These are phyloP conservation scores for Salarias fasciatus DNA, from an alignment of 2,797 vertebrate genomes.

Conservation along the genomic window DNA sequence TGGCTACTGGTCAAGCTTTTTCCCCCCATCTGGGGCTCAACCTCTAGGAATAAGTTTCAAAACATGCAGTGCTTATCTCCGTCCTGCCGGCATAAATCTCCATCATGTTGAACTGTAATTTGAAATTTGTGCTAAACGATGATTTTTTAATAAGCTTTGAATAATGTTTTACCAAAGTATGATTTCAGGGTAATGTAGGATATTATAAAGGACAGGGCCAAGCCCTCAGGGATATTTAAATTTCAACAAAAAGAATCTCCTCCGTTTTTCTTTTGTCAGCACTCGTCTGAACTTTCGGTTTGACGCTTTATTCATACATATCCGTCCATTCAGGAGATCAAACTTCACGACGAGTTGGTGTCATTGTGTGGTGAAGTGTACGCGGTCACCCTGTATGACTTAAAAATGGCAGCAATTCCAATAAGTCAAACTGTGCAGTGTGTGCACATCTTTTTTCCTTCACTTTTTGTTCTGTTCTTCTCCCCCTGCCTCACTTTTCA, in stretches of 20 bases:
- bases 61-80: slow-evolving; percentile 17
- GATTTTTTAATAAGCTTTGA: neutral
- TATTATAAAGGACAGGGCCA: too few relatives aligned
- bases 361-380: slow-evolving; percentile 24
- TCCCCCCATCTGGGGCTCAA: slow-evolving; percentile 12
- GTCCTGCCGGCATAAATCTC: slow-evolving; percentile 20
- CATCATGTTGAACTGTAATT: slow-evolving; percentile 12
- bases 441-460: slow-evolving; percentile 21
- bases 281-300: slow-evolving; percentile 1
- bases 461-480: slow-evolving; percentile 9
- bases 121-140: slow-evolving; percentile 2
- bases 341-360: slow-evolving; percentile 24
- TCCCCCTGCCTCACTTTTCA: slow-evolving; percentile 4
- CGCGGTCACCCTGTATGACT: slow-evolving; percentile 18
- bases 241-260: neutral
- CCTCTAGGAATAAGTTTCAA: slow-evolving; percentile 9
- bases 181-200: neutral
- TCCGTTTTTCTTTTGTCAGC: neutral
- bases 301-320: slow-evolving; percentile 3
- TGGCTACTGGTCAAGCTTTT: neutral
- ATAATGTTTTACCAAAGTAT: too few relatives aligned
- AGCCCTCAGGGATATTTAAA: neutral
- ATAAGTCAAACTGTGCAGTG: slow-evolving; percentile 12
- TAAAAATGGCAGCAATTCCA: slow-evolving; percentile 17
- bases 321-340: slow-evolving; percentile 13